phyloP scores from a whole-genome alignment of 2,113 vertebrate species.

The Chloroceryle aenea region DNA sequence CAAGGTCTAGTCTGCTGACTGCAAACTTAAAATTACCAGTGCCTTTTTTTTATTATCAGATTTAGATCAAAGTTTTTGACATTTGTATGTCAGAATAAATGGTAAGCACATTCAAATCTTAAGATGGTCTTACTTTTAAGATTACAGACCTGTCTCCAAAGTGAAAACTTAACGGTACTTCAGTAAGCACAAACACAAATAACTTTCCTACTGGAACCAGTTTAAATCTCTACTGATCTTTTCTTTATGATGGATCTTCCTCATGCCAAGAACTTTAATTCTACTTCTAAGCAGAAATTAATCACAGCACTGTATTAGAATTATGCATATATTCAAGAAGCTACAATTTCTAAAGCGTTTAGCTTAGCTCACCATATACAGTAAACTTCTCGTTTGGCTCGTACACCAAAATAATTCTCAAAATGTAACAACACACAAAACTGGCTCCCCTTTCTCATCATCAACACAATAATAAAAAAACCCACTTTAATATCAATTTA shows the following conservation, averaged over 20 bases:
- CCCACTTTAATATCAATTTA: neutral
- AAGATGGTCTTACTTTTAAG: neutral
- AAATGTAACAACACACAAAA: neutral
- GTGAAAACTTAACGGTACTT: neutral
- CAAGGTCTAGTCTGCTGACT: neutral
- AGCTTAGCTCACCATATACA: neutral
- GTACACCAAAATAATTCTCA: neutral
- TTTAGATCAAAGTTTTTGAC: neutral
- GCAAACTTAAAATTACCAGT: neutral
- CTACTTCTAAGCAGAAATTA: neutral
- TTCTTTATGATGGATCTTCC: neutral
- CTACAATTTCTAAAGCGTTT: neutral
- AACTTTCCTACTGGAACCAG: neutral
- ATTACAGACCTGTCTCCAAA: neutral
- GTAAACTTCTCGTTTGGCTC: neutral
- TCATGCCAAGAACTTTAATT: neutral
- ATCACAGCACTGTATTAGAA: neutral
- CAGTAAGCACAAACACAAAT: neutral
- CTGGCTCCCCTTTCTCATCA: neutral
- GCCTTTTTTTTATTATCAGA: neutral
- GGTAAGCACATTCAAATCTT: neutral
- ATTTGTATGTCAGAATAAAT: neutral
- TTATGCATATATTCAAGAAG: neutral
- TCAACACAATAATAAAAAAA: neutral
- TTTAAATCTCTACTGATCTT: neutral